phyloP scores from a whole-genome alignment of 2,888 invertebrate genomes.

The Xestia sexstrigata region DNA sequence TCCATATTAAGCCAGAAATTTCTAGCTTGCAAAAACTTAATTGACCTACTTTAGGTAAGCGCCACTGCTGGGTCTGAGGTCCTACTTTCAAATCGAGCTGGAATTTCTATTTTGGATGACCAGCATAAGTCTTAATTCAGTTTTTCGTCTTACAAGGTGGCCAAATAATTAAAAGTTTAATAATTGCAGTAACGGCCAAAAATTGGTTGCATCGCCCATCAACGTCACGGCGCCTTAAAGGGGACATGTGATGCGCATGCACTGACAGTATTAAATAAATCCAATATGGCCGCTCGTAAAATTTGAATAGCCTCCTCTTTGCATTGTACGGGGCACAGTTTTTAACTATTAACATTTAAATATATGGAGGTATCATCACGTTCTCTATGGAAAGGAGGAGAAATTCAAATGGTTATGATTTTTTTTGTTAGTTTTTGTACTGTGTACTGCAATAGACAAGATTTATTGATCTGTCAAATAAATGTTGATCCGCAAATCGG shows the following conservation, averaged over 20 bases:
- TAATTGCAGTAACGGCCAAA: neutral
- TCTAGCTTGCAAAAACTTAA: too few species aligned
- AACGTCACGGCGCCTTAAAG: slow-evolving; percentile 52
- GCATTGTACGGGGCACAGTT: slow-evolving; percentile 66
- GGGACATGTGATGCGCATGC: slow-evolving; percentile 70
- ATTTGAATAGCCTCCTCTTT: slow-evolving; percentile 70
- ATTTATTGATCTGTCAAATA: neutral
- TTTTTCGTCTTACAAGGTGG: too few species aligned
- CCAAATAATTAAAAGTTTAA: neutral
- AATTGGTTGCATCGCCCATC: slow-evolving; percentile 30
- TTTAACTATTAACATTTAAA: slow-evolving; percentile 62
- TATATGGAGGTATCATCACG: slow-evolving; percentile 60
- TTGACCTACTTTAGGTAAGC: too few species aligned
- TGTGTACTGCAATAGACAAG: neutral
- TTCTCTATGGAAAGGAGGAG: slow-evolving; percentile 27
- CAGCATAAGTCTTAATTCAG: too few species aligned
- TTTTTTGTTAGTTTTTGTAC: neutral
- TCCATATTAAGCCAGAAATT: neutral
- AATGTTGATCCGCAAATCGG: neutral
- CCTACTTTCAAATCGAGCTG: too few species aligned
- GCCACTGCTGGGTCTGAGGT: too few species aligned
- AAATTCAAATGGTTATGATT: slow-evolving; percentile 4
- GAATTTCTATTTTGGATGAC: too few species aligned
- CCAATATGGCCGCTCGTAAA: slow-evolving; percentile 68
- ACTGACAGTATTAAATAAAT: slow-evolving; percentile 69